phyloP scores from a whole-genome alignment of 1,140 invertebrate species.

The Drosophila bipectinata region DNA sequence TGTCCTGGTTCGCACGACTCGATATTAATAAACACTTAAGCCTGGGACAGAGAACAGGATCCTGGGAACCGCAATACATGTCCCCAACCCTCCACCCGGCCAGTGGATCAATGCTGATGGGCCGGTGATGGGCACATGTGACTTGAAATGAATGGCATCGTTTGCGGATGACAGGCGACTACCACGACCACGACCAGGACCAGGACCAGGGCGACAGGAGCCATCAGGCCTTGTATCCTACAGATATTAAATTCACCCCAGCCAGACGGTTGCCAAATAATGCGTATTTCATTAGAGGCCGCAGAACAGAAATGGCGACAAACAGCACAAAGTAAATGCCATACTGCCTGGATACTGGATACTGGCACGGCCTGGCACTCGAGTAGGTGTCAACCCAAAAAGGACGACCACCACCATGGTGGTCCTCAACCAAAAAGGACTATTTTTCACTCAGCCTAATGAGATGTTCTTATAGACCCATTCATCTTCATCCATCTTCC shows the following conservation, averaged over 20 bases:
- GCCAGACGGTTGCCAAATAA: conserved; percentile 51
- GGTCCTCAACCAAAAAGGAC: conserved; percentile 4
- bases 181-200: conserved; percentile 1
- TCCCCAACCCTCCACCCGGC: background rate
- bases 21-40: conserved; percentile 72
- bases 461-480: conserved; percentile 38
- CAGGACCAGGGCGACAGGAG: conserved; percentile 1
- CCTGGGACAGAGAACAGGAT: conserved; percentile 6
- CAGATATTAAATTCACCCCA: conserved; percentile 57
- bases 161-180: conserved; percentile 49
- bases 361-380: background rate
- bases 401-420: background rate
- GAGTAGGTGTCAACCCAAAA: conserved; percentile 5
- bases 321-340: conserved; percentile 20
- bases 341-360: background rate
- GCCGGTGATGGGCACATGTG: conserved; percentile 40
- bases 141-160: conserved; percentile 62
- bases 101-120: conserved; percentile 35
- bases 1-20: conserved; percentile 63
- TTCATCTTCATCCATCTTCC: conserved; percentile 49
- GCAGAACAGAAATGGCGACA: conserved; percentile 41
- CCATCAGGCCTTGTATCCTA: background rate
- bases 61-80: conserved; percentile 16
- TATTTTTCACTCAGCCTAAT: conserved; percentile 54
- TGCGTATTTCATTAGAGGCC: conserved; percentile 63